Conservation (phyloP, 2,113 vertebrate species). For the Toxotes jaculatrix region DNA sequence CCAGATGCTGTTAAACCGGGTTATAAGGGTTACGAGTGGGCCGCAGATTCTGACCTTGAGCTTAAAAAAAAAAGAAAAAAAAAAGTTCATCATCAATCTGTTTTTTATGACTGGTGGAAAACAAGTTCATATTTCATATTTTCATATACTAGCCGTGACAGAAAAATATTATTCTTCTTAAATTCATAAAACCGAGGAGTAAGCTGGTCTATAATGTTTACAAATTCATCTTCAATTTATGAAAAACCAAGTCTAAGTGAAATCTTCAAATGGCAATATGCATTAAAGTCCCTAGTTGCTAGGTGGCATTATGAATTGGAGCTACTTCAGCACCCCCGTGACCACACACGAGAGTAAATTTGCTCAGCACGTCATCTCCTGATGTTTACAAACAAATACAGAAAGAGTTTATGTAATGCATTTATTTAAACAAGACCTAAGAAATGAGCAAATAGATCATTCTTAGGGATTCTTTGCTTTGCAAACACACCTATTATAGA, state of each 20-base stretch:
- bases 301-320: conserved; percentile 45
- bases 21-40: not conserved
- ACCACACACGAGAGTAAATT: conserved; percentile 92
- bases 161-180: not conserved
- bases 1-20: conserved; percentile 3
- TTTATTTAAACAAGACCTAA: conserved; percentile 98
- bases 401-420: conserved; percentile 96
- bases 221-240: conserved; percentile 15
- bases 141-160: not conserved
- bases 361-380: conserved; percentile 93
- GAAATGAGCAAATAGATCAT: conserved; percentile 97
- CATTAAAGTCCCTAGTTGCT: conserved; percentile 18
- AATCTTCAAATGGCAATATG: conserved; percentile 28
- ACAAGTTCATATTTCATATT: not conserved
- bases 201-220: conserved; percentile 2
- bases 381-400: conserved; percentile 99
- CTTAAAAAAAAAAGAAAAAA: not conserved
- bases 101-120: not conserved
- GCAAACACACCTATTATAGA: conserved; percentile 91
- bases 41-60: not conserved
- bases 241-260: conserved; percentile 33
- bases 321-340: conserved; percentile 62
- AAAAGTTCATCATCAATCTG: not conserved
- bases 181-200: not conserved
- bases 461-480: conserved; percentile 97